phyloP scores from a whole-genome alignment of 2,797 vertebrate species.

The Decapterus maruadsi region DNA sequence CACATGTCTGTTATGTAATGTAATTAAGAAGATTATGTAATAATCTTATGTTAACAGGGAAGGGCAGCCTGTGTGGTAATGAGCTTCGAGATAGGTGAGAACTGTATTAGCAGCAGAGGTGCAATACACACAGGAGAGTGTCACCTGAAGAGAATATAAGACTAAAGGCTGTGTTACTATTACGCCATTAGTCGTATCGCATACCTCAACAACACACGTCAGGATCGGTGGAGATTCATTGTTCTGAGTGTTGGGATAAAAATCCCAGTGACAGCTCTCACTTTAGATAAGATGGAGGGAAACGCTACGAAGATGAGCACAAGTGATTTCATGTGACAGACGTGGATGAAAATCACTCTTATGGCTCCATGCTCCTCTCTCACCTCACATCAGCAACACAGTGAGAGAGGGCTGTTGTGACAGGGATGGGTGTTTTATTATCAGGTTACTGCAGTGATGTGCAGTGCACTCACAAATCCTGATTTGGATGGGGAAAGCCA shows the following conservation, averaged over 20 bases:
- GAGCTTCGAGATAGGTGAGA: not conserved
- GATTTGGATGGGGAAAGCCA: slow-evolving; percentile 4
- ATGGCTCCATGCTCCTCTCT: slow-evolving; percentile 26
- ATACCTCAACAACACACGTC: not conserved
- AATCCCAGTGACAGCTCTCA: slow-evolving; percentile 58
- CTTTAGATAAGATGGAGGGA: slow-evolving; percentile 45
- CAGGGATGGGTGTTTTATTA: slow-evolving; percentile 26
- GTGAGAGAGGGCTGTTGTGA: slow-evolving; percentile 15
- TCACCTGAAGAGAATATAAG: not conserved
- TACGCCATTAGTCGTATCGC: slow-evolving; percentile 18
- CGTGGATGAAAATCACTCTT: slow-evolving; percentile 50
- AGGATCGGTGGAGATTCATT: slow-evolving; percentile 18
- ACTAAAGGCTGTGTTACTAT: slow-evolving; percentile 3
- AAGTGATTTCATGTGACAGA: slow-evolving; percentile 67
- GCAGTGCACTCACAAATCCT: not conserved
- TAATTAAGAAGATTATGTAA: slow-evolving; percentile 1
- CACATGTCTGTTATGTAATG: not conserved
- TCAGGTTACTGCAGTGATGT: slow-evolving; percentile 6
- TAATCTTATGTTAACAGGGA: not conserved
- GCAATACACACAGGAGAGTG: not conserved
- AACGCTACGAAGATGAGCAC: slow-evolving; percentile 34
- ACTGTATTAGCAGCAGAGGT: slow-evolving; percentile 1
- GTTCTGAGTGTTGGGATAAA: slow-evolving; percentile 21
- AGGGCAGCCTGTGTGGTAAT: not conserved
- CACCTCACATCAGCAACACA: slow-evolving; percentile 29